Evolutionary conservation across 1,140 invertebrate genomes (phyloP).

Genomic region (Magallana angulata): DNA sequence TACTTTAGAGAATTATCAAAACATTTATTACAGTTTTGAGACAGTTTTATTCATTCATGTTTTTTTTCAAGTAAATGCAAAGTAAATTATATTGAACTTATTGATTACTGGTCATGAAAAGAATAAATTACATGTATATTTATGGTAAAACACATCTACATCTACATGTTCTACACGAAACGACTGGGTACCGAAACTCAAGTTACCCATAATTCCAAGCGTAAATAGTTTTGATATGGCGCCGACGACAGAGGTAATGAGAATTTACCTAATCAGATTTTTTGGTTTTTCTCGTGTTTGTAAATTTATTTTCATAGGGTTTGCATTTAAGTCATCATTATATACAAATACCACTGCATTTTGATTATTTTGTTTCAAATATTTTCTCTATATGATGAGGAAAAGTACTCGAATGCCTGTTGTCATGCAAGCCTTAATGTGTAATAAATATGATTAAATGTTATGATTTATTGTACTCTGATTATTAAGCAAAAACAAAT

Average conservation of each 20-base stretch:
- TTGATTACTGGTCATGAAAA: too few relatives aligned
- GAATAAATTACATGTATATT: too few relatives aligned
- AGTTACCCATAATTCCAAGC: conserved; percentile 42
- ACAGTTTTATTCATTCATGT: too few relatives aligned
- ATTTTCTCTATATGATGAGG: background rate
- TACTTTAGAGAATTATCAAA: background rate
- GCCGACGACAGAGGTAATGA: conserved; percentile 67
- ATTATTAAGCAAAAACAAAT: too few relatives aligned
- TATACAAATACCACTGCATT: background rate
- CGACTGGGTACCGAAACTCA: background rate
- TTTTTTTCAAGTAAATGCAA: too few relatives aligned
- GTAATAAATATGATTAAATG: too few relatives aligned
- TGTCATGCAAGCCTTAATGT: conserved; percentile 4
- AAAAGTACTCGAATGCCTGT: background rate
- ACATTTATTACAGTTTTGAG: too few relatives aligned
- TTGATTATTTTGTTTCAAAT: background rate
- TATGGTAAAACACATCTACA: too few relatives aligned
- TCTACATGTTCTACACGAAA: background rate
- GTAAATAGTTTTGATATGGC: conserved; percentile 68
- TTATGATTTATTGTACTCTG: too few relatives aligned
- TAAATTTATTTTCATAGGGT: background rate
- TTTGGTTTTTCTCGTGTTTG: background rate
- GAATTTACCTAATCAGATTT: background rate
- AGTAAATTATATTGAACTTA: too few relatives aligned
- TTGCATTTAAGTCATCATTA: background rate